Base-by-base conservation (phyloP, 2,888 invertebrate genomes). In the Acleris emargana region DNA sequence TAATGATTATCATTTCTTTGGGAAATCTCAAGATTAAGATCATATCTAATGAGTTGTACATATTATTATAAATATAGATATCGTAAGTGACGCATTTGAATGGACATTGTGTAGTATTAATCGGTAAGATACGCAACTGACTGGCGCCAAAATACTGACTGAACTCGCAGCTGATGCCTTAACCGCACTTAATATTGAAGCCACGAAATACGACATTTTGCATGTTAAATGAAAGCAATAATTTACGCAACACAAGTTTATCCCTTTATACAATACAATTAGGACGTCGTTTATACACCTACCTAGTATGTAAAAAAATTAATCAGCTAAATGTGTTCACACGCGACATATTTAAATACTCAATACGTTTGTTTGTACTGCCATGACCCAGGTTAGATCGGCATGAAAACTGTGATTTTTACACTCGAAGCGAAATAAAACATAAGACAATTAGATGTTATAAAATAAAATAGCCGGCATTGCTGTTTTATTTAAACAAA, bases 1-100 rank as follows among this genome's bases (percentile, higher is more conserved):
- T 91, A 91, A 91, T 91, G 91, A 85, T 80, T 84, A 91, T 91
- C 91, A 91, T 91, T 87, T 89, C 91, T 91, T 88, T 88, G 87
- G 80, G 84, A 79, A 76, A 73, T 80, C 80, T 78, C 76, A 73
- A 66, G 67, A 63, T 63, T 68, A 68, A 69, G 68, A 68, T 71
- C 72, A 68, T 69, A 74, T 70, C 68, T 76, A 72, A 70, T 69
- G 68, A 73, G 73, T 74, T 77, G 73, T 76, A 73, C 62, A 76
- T 77, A 76, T 64, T 72, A 74, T 62, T 25, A 25, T 25, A 69
- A 66, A 68, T 69, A 70, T 60, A 60, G 60, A 55, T 72, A 69
- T 69, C 68, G 70, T 72, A 73, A 71, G 72, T 74, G 74, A 68
- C 68, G 64, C 58, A 53, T 66, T 69, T 62, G 72, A 64, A 70